Percentiles rank a stretch among this genome's conserved stretches.
Evolutionary conservation across 1,140 invertebrate genomes (phyloP).

Genomic region (Calliphora vicina): DNA sequence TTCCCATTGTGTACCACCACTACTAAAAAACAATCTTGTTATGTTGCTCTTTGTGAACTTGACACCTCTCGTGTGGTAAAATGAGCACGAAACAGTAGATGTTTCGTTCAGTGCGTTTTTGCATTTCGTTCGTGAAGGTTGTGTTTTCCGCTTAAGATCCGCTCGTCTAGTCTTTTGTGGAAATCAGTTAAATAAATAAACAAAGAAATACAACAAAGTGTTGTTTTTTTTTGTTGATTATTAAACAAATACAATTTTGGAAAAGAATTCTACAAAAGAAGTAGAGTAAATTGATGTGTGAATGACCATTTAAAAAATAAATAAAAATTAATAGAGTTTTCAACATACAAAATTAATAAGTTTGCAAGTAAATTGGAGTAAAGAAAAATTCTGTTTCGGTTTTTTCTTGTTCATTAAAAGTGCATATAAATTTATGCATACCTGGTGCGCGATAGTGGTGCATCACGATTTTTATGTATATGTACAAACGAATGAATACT

Average conservation of each 20-base stretch:
- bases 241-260: background rate
- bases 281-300: background rate
- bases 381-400: background rate
- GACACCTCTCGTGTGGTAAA: background rate
- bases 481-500: background rate
- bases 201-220: background rate
- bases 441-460: constrained; percentile 7
- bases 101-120: constrained; percentile 18
- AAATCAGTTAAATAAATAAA: constrained; percentile 6
- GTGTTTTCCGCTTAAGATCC: background rate
- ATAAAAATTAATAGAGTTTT: background rate
- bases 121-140: constrained; percentile 26
- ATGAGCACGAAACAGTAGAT: background rate
- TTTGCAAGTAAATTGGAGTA: background rate
- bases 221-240: background rate
- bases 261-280: background rate
- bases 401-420: too few species aligned
- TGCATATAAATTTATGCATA: constrained; percentile 1
- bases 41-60: background rate
- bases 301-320: constrained; percentile 1
- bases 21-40: background rate
- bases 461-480: background rate
- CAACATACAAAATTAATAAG: background rate
- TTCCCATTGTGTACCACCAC: background rate
- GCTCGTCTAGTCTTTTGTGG: background rate